Percentiles rank a stretch among this genome's conserved stretches.
phyloP scores from a whole-genome alignment of 1,140 invertebrate species.

The Tachypleus tridentatus region DNA sequence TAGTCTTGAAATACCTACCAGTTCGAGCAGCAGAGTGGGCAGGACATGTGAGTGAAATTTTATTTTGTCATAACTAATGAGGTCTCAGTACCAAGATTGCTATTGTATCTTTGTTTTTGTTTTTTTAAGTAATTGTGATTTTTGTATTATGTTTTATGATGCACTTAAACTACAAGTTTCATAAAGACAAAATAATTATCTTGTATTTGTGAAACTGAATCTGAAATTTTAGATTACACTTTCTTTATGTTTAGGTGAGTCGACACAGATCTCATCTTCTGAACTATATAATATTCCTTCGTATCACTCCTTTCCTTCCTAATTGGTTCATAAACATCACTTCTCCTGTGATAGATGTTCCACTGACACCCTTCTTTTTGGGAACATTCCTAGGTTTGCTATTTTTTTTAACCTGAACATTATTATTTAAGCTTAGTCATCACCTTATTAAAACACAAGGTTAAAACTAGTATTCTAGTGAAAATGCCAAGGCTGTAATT shows the following conservation, averaged over 20 bases:
- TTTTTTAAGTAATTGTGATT: no score
- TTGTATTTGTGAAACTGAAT: background rate
- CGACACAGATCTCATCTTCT: conserved; percentile 80
- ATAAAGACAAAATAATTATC: background rate
- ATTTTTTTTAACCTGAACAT: no score
- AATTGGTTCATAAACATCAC: conserved; percentile 99
- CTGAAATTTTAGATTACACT: conserved; percentile 11
- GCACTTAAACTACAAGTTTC: background rate
- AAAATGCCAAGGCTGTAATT: no score
- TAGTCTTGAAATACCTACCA: conserved; percentile 82
- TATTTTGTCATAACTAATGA: background rate
- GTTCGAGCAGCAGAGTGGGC: conserved; percentile 75
- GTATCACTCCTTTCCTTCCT: conserved; percentile 93
- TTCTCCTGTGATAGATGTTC: conserved; percentile 92
- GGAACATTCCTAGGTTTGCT: conserved; percentile 61
- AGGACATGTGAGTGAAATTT: conserved; percentile 46
- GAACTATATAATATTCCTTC: conserved; percentile 93
- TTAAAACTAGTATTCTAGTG: no score
- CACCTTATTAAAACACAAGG: no score
- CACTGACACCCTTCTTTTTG: conserved; percentile 77
- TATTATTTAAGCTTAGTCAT: no score
- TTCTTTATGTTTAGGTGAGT: conserved; percentile 41
- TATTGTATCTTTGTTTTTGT: no score
- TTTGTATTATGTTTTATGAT: no score
- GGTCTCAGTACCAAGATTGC: no score